phyloP scores from a whole-genome alignment of 2,797 vertebrate species.

The Microhierax caerulescens region DNA sequence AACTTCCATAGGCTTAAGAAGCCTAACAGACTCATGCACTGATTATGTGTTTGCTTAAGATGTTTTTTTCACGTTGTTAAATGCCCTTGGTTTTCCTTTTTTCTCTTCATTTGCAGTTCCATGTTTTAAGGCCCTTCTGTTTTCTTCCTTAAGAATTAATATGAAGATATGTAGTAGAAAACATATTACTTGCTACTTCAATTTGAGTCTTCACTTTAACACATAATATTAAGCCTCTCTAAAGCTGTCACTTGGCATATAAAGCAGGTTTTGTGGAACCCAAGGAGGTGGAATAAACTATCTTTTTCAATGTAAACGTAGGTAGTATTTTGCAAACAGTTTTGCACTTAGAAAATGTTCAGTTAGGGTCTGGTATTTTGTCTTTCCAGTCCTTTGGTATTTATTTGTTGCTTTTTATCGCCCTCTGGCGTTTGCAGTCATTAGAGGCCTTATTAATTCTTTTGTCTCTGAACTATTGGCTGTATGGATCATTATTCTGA shows the following conservation, averaged over 20 bases:
- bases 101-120: neutral
- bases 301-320: neutral
- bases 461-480: neutral
- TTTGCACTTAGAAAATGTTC: neutral
- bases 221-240: neutral
- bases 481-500: neutral
- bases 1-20: neutral
- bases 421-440: slow-evolving; percentile 31
- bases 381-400: neutral
- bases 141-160: neutral
- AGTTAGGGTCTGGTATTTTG: neutral
- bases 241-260: neutral
- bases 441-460: neutral
- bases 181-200: neutral
- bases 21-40: neutral
- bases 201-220: neutral
- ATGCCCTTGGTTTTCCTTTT: neutral
- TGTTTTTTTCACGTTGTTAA: neutral
- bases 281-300: neutral
- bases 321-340: neutral
- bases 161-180: neutral
- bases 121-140: neutral
- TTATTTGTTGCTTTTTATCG: neutral
- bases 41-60: neutral
- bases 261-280: neutral